Percentiles rank a stretch among this genome's conserved stretches.
phyloP scores from a whole-genome alignment of 2,113 vertebrate genomes.

The Regulus satrapa region DNA sequence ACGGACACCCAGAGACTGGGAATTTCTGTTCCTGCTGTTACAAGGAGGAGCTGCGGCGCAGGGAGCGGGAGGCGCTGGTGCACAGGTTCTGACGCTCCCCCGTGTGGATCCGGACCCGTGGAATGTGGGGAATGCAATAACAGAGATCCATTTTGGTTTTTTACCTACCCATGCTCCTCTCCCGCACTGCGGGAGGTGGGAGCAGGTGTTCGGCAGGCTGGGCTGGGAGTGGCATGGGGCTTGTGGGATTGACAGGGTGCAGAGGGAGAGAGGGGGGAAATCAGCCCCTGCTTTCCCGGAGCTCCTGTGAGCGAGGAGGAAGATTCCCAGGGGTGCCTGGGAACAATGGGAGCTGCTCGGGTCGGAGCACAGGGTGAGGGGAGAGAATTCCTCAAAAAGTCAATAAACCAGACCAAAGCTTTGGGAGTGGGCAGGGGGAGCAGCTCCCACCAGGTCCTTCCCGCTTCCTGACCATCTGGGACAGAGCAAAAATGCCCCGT shows the following conservation, averaged over 20 bases:
- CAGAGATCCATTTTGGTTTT: not conserved
- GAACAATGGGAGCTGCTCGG: not conserved
- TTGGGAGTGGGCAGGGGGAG: not conserved
- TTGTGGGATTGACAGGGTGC: not conserved
- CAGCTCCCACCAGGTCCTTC: not conserved
- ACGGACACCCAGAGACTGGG: slow-evolving; percentile 91
- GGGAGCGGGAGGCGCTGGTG: slow-evolving; percentile 73
- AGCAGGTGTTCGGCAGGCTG: not conserved
- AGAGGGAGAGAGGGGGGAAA: not conserved
- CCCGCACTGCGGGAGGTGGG: not conserved
- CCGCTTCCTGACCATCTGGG: not conserved
- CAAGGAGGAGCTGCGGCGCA: slow-evolving; percentile 84
- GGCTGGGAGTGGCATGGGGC: not conserved
- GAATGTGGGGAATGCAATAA: slow-evolving; percentile 21
- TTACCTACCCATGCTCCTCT: not conserved
- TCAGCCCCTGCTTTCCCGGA: not conserved
- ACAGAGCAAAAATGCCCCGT: not conserved
- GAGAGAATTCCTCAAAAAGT: not conserved
- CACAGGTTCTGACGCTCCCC: slow-evolving; percentile 84
- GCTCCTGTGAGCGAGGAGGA: not conserved
- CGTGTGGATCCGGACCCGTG: not conserved
- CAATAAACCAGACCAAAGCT: slow-evolving; percentile 52
- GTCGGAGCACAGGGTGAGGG: not conserved
- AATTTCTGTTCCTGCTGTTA: slow-evolving; percentile 98
- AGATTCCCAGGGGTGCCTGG: not conserved